Conservation (phyloP, 2,888 invertebrate genomes). For the Cryptocheilus praepositus region DNA sequence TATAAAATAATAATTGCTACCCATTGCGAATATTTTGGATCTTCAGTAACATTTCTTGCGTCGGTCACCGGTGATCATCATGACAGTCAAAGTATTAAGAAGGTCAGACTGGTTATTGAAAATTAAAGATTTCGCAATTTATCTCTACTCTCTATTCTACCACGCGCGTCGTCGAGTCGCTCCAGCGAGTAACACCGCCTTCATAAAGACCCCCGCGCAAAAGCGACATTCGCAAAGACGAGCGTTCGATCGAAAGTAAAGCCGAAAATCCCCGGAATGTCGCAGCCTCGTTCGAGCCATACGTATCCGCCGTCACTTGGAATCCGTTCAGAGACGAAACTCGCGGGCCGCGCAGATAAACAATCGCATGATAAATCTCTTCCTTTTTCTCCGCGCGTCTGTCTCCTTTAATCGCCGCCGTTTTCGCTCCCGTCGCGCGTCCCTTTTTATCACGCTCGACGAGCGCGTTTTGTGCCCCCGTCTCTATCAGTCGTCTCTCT, state of each 20-base stretch:
- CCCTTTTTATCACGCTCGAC: constrained; percentile 13
- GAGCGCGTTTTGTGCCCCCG: not conserved
- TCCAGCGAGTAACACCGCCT: too few species aligned
- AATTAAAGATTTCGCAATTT: too few species aligned
- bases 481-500: constrained; percentile 12
- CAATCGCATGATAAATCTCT: constrained; percentile 72
- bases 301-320: constrained; percentile 41
- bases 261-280: constrained; percentile 28
- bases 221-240: constrained; percentile 10
- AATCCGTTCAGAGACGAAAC: constrained; percentile 58
- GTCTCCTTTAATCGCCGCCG: constrained; percentile 12
- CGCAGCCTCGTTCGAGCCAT: constrained; percentile 23
- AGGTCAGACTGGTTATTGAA: too few species aligned
- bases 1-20: too few species aligned
- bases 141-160: too few species aligned
- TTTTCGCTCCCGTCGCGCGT: constrained; percentile 9
- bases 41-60: too few species aligned
- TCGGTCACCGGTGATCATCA: too few species aligned
- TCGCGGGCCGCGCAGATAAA: constrained; percentile 63
- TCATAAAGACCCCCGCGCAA: constrained; percentile 1
- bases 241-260: constrained; percentile 17
- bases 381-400: constrained; percentile 24
- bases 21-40: too few species aligned
- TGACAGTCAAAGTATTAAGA: too few species aligned
- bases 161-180: too few species aligned